Conservation (phyloP, 2,797 vertebrate genomes). For the Macroramphosus scolopax region DNA sequence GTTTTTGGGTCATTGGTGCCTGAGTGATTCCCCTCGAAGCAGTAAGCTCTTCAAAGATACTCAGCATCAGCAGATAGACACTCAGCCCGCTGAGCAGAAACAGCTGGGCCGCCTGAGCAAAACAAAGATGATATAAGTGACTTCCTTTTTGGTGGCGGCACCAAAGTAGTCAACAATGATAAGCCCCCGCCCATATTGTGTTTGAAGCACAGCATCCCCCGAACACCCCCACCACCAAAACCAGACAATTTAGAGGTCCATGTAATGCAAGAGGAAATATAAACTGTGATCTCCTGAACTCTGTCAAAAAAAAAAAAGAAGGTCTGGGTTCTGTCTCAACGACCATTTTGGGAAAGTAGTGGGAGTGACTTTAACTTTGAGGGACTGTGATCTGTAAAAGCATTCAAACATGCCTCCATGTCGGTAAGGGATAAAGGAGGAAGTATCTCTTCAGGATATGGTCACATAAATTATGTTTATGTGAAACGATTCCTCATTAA, state of each 20-base stretch:
- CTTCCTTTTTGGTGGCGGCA: conserved; percentile 54
- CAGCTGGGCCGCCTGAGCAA: conserved; percentile 69
- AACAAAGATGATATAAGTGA: conserved; percentile 74
- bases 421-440: conserved; percentile 17
- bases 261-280: conserved; percentile 71
- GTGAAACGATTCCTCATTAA: conserved; percentile 23
- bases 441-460: conserved; percentile 23
- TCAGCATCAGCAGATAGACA: conserved; percentile 62
- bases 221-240: conserved; percentile 28
- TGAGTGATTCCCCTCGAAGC: conserved; percentile 34
- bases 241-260: conserved; percentile 61
- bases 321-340: conserved; percentile 64
- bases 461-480: conserved; percentile 27
- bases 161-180: conserved; percentile 53
- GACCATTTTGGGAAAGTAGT: conserved; percentile 55
- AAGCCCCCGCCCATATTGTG: conserved; percentile 46
- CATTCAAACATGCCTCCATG: conserved; percentile 41
- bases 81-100: conserved; percentile 55
- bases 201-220: conserved; percentile 39
- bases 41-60: conserved; percentile 60
- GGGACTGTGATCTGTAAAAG: conserved; percentile 53
- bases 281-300: conserved; percentile 70
- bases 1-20: conserved; percentile 46
- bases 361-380: conserved; percentile 51
- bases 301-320: conserved; percentile 57